Base-by-base conservation (phyloP, 2,797 vertebrate species). In the Pangasius larnaudii region DNA sequence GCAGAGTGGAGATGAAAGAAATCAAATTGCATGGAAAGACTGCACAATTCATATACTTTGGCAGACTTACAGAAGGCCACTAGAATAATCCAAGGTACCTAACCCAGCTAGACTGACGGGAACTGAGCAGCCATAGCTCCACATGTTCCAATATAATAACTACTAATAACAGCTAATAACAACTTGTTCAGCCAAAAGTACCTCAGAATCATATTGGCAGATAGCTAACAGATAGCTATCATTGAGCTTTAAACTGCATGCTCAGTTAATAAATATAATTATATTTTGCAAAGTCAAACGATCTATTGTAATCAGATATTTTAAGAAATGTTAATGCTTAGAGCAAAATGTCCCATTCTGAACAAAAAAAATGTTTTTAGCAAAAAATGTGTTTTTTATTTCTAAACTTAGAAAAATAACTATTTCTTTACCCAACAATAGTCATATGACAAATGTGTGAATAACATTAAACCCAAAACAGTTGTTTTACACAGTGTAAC, bases 1-100 rank as follows among this genome's bases (percentile, higher is more conserved):
- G 78, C 78, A 80, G 56, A 36, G 56, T 58, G 78, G 9, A 39
- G 56, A 80, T 80, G 56, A 80, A 59, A 59, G 53, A 80, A 39
- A 58, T 80, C 10, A 39, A 80, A 39, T 39, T 80, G 33, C 33
- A 27, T 80, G 78, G 33, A 39, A 59, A 80, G 19, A 77, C 22
- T 58, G 33, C 56, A 80, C 33, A 59, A 80, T 58, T 24, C 18
- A 80, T 39, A 58, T 36, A 80, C 77, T 80, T 58, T 59, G 77
- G 53, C 77, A 80, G 11, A 24, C 10, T 59, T 36, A 80, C 4
- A 59, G 33, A 27, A 24, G 56, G 33, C 22, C 24, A 14, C 30
- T 5, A 36, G 33, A 59, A 59, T 39, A 80, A 80, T 59, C 22
- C 53, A 59, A 59, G 19, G 33, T 80, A 39, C 59, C 53, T 39